phyloP scores from a whole-genome alignment of 2,797 vertebrate species.

The Centroberyx gerrardi region DNA sequence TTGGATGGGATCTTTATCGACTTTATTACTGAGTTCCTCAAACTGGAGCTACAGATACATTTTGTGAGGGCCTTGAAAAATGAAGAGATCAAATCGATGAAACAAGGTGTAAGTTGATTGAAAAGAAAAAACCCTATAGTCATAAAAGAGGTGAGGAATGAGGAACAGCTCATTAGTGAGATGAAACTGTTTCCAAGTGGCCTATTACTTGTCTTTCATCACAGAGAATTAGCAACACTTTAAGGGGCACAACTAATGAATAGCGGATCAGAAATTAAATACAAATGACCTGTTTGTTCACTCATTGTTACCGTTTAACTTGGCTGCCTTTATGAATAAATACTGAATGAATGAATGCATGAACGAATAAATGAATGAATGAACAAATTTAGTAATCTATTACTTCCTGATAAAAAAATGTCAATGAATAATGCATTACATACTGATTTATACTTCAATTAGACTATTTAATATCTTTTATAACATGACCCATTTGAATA shows the following conservation, averaged over 20 bases:
- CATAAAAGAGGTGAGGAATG: slow-evolving; percentile 10
- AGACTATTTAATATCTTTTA: no score
- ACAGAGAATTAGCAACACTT: background rate
- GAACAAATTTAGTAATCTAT: no score
- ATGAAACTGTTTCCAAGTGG: background rate
- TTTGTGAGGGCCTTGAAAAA: slow-evolving; percentile 7
- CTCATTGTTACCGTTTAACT: no score
- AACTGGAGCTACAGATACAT: slow-evolving; percentile 25
- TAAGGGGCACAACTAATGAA: background rate
- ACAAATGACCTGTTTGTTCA: no score
- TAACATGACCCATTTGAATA: no score
- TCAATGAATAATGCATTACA: no score
- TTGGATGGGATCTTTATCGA: slow-evolving; percentile 44
- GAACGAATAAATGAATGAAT: no score
- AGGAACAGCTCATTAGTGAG: background rate
- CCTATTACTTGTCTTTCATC: background rate
- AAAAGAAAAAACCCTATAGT: background rate
- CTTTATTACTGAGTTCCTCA: slow-evolving; percentile 28
- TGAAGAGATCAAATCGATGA: slow-evolving; percentile 22
- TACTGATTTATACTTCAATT: no score
- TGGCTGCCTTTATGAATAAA: no score
- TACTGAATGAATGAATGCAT: no score
- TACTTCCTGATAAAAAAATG: no score
- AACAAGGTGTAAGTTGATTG: slow-evolving; percentile 8
- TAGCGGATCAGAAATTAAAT: no score